Conservation (phyloP, 2,888 invertebrate species). For the Cerastoderma edule region DNA sequence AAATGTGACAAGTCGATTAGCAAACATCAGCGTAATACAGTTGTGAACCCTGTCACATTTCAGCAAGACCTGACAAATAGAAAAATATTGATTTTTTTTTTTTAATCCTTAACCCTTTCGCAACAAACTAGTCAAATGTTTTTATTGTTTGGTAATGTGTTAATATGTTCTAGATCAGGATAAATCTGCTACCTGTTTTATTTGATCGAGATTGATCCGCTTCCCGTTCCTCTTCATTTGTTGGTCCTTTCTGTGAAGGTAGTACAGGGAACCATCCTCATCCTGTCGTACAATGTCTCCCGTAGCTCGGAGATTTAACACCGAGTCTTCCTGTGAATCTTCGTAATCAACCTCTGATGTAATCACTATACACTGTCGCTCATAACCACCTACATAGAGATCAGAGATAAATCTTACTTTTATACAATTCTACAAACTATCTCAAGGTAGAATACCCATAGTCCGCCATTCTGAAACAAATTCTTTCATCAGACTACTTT, state of each 20-base stretch:
- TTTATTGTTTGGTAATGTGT: too few species aligned
- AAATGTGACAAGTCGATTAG: not conserved
- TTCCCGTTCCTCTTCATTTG: constrained; percentile 91
- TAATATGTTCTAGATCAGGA: not conserved
- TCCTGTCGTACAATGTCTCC: constrained; percentile 89
- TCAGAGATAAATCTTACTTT: too few species aligned
- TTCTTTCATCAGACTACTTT: too few species aligned
- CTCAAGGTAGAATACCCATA: too few species aligned
- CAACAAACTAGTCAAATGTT: too few species aligned
- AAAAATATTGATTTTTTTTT: too few species aligned
- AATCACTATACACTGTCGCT: constrained; percentile 78
- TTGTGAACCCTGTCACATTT: not conserved
- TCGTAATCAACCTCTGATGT: constrained; percentile 61
- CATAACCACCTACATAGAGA: constrained; percentile 63
- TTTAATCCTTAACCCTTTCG: not conserved
- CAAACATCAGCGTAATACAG: constrained; percentile 11
- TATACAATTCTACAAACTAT: too few species aligned
- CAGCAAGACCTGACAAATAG: not conserved
- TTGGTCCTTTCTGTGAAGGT: constrained; percentile 88
- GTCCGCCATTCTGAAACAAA: too few species aligned
- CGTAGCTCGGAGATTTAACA: constrained; percentile 85
- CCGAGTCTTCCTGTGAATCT: not conserved
- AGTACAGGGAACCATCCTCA: constrained; percentile 69
- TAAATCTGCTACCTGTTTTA: constrained; percentile 68
- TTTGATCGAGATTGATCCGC: constrained; percentile 87